phyloP scores from a whole-genome alignment of 2,113 vertebrate species.

The Austrofundulus limnaeus region DNA sequence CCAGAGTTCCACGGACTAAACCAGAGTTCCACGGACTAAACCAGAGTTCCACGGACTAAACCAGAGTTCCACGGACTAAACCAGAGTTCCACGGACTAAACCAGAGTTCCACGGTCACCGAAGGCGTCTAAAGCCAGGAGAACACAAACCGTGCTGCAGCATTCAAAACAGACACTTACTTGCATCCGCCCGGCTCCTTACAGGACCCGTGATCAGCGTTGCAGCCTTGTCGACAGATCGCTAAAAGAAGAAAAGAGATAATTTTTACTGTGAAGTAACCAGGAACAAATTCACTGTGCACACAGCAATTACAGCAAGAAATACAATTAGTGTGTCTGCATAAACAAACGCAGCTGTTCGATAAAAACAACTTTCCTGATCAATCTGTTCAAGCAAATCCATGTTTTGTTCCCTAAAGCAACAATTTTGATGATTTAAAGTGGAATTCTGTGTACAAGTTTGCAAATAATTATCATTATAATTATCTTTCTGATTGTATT shows the following conservation, averaged over 20 bases:
- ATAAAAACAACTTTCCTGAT: neutral
- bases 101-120: too few relatives aligned
- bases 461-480: too few relatives aligned
- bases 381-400: conserved; percentile 2
- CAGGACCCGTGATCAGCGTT: conserved; percentile 94
- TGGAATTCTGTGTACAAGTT: too few relatives aligned
- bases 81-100: too few relatives aligned
- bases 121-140: too few relatives aligned
- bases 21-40: too few relatives aligned
- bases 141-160: too few relatives aligned
- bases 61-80: too few relatives aligned
- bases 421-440: too few relatives aligned
- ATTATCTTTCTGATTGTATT: too few relatives aligned
- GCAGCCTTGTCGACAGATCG: conserved; percentile 97
- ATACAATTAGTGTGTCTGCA: conserved; percentile 27
- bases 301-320: conserved; percentile 34
- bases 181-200: conserved; percentile 93
- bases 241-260: conserved; percentile 66
- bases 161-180: conserved; percentile 83
- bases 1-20: too few relatives aligned
- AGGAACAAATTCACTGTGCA: conserved; percentile 23
- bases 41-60: too few relatives aligned
- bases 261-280: conserved; percentile 11
- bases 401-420: conserved; percentile 13
- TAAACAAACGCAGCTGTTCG: conserved; percentile 30